phyloP scores from a whole-genome alignment of 2,888 invertebrate genomes.

The Mesorhabditis spiculigera region DNA sequence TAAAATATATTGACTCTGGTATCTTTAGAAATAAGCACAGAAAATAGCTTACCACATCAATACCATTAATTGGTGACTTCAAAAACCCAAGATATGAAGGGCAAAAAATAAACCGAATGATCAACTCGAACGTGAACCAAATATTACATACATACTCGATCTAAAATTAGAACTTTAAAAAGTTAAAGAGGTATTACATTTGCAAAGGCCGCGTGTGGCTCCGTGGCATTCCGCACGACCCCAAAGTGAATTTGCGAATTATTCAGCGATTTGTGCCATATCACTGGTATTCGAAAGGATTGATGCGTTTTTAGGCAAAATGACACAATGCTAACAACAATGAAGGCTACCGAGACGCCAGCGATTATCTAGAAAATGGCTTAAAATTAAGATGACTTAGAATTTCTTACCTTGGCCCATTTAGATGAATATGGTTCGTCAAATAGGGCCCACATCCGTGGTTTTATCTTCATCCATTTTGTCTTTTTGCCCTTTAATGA shows the following conservation, averaged over 20 bases:
- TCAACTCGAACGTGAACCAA: constrained; percentile 89
- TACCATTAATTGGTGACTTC: constrained; percentile 84
- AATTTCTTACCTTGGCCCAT: constrained; percentile 81
- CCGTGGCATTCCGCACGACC: constrained; percentile 38
- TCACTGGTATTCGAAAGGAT: constrained; percentile 73
- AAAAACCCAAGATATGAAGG: constrained; percentile 72
- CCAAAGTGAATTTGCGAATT: constrained; percentile 19
- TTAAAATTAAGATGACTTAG: neutral
- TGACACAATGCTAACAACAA: constrained; percentile 87
- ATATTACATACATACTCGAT: constrained; percentile 77
- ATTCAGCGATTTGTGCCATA: constrained; percentile 18
- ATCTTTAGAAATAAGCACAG: neutral
- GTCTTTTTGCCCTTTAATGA: constrained; percentile 50
- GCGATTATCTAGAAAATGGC: constrained; percentile 77
- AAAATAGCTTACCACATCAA: constrained; percentile 71
- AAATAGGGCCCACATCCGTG: constrained; percentile 96
- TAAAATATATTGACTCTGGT: neutral
- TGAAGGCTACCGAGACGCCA: constrained; percentile 88
- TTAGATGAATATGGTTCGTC: constrained; percentile 98
- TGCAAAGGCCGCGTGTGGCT: constrained; percentile 46
- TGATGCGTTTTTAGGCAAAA: constrained; percentile 96
- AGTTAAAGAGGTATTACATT: constrained; percentile 23
- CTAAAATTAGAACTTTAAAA: constrained; percentile 14
- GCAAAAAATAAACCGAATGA: constrained; percentile 80
- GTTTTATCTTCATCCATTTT: constrained; percentile 88